A percentile compares a stretch with the other conserved stretches of the same genome.
Evolutionary conservation across 2,797 vertebrate genomes (phyloP).

Genomic region (Peromyscus attwateri): DNA sequence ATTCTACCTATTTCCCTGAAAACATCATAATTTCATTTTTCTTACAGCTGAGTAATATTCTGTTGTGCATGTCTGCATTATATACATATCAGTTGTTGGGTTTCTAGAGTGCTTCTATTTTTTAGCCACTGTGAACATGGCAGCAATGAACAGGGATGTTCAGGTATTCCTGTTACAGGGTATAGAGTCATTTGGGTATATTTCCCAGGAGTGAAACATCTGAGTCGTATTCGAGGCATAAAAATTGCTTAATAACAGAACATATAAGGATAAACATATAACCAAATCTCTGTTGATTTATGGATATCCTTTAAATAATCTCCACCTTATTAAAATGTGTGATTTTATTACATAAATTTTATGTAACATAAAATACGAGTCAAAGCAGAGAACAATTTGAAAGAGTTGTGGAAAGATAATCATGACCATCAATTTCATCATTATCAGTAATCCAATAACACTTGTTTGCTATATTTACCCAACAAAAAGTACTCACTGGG

Average conservation of each 20-base stretch:
- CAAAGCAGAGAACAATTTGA: background rate
- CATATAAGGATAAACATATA: background rate
- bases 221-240: background rate
- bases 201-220: background rate
- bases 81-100: background rate
- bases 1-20: background rate
- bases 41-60: background rate
- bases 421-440: background rate
- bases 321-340: background rate
- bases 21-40: too few species aligned
- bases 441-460: background rate
- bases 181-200: background rate
- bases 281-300: background rate
- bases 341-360: conserved; percentile 16
- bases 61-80: background rate
- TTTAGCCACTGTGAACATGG: background rate
- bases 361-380: background rate
- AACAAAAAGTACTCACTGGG: background rate
- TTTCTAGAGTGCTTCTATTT: background rate
- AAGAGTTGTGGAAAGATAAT: background rate
- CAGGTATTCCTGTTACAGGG: background rate
- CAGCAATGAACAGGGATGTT: background rate
- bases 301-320: background rate
- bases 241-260: background rate
- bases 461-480: background rate